A percentile compares a stretch with the other conserved stretches of the same genome.
phyloP scores from a whole-genome alignment of 2,113 vertebrate genomes.

The Sturnus vulgaris region DNA sequence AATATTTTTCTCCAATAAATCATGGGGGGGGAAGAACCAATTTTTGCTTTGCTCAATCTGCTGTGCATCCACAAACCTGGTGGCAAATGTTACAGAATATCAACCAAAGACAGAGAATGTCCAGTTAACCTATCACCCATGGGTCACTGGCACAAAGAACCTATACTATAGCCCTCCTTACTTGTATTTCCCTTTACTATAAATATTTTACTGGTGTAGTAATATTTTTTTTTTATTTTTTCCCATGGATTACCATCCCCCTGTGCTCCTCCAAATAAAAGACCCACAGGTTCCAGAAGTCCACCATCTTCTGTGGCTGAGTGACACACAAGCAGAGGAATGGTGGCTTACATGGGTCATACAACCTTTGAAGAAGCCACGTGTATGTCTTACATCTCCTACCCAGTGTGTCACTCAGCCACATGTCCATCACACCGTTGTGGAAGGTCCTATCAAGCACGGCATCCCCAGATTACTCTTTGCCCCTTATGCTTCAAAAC shows the following conservation, averaged over 20 bases:
- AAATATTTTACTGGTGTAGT: not conserved
- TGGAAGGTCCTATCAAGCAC: not conserved
- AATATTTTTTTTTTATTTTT: not conserved
- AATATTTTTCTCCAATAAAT: not conserved
- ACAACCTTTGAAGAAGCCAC: not conserved
- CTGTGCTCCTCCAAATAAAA: not conserved
- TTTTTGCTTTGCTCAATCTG: not conserved
- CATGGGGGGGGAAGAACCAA: rapidly evolving
- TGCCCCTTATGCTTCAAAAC: not conserved
- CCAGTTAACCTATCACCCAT: not conserved
- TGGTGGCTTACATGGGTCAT: not conserved
- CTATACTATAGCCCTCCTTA: not conserved
- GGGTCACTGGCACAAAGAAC: not conserved
- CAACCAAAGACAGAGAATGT: not conserved
- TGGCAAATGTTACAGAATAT: not conserved
- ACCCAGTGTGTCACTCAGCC: not conserved
- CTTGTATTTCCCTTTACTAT: not conserved
- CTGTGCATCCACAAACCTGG: not conserved
- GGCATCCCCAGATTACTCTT: not conserved
- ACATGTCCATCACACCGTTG: not conserved
- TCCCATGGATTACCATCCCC: not conserved
- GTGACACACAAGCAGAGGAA: not conserved
- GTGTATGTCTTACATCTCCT: rapidly evolving
- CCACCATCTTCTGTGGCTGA: not conserved
- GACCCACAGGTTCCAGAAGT: not conserved